phyloP scores from a whole-genome alignment of 2,888 invertebrate genomes.

The Plebejus anna region DNA sequence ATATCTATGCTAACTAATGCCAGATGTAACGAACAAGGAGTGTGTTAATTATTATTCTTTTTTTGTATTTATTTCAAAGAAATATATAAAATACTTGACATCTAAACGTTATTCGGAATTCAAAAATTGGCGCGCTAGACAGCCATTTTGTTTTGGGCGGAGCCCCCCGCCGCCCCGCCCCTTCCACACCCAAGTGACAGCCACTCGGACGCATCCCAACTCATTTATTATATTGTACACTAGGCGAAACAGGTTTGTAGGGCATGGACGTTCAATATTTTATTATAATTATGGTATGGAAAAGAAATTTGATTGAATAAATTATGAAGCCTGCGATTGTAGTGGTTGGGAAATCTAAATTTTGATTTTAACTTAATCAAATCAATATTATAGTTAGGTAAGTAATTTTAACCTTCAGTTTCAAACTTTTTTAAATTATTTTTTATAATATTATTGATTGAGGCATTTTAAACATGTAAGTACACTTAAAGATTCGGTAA shows the following conservation, averaged over 20 bases:
- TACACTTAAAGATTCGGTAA: too few species aligned
- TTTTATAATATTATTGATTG: too few species aligned
- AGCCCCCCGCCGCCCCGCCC: constrained; percentile 74
- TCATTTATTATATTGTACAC: constrained; percentile 75
- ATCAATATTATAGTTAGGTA: not conserved
- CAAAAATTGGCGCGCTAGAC: constrained; percentile 80
- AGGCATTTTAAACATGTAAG: too few species aligned
- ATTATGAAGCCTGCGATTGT: not conserved
- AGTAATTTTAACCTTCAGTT: not conserved
- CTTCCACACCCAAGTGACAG: constrained; percentile 68
- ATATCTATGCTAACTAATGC: too few species aligned
- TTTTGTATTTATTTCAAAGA: not conserved
- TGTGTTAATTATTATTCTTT: constrained; percentile 30
- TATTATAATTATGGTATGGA: constrained; percentile 12
- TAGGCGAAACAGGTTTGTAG: constrained; percentile 56
- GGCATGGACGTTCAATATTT: constrained; percentile 19
- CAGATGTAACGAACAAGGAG: too few species aligned
- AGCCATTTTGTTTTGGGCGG: constrained; percentile 82
- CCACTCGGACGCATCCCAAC: constrained; percentile 77
- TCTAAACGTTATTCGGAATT: constrained; percentile 46
- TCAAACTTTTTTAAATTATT: not conserved
- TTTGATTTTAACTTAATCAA: not conserved
- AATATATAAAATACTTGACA: not conserved
- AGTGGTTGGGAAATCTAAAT: not conserved
- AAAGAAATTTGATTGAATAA: constrained; percentile 17